phyloP scores from a whole-genome alignment of 2,888 invertebrate species.

The Monochamus alternatus region DNA sequence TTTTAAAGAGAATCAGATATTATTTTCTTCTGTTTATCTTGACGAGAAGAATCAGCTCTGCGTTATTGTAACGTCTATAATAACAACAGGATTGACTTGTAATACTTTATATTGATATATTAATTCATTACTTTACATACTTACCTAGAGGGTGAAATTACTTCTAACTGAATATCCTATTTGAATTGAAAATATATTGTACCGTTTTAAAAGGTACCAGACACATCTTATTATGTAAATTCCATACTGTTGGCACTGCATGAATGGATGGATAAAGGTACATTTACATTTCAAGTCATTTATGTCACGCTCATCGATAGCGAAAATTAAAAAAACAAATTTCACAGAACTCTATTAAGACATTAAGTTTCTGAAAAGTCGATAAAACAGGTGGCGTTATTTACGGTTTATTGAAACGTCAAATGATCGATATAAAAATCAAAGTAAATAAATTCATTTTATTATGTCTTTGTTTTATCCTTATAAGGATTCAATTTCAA shows the following conservation, averaged over 20 bases:
- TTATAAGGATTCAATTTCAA: slow-evolving; percentile 26
- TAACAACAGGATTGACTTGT: no score
- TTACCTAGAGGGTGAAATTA: no score
- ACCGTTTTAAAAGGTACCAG: no score
- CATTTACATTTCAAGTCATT: slow-evolving; percentile 5
- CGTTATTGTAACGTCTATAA: no score
- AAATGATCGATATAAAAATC: slow-evolving; percentile 29
- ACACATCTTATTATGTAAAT: slow-evolving; percentile 4
- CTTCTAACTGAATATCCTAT: no score
- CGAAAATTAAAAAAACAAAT: slow-evolving; percentile 6
- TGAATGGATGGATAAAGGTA: neutral
- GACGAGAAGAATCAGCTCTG: no score
- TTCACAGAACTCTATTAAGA: slow-evolving; percentile 25
- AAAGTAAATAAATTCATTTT: slow-evolving; percentile 27
- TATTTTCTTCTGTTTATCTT: no score
- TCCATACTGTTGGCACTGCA: neutral
- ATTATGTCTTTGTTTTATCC: slow-evolving; percentile 16
- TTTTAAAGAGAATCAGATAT: no score
- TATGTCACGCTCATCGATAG: neutral
- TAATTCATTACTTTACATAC: no score
- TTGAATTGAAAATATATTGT: no score
- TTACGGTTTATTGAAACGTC: slow-evolving; percentile 39
- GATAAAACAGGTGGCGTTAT: slow-evolving; percentile 30
- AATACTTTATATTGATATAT: no score
- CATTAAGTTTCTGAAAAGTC: slow-evolving; percentile 33